These are phyloP conservation scores for Andrena minutula DNA, from an alignment of 2,888 invertebrate genomes.

Conservation along the genomic window DNA sequence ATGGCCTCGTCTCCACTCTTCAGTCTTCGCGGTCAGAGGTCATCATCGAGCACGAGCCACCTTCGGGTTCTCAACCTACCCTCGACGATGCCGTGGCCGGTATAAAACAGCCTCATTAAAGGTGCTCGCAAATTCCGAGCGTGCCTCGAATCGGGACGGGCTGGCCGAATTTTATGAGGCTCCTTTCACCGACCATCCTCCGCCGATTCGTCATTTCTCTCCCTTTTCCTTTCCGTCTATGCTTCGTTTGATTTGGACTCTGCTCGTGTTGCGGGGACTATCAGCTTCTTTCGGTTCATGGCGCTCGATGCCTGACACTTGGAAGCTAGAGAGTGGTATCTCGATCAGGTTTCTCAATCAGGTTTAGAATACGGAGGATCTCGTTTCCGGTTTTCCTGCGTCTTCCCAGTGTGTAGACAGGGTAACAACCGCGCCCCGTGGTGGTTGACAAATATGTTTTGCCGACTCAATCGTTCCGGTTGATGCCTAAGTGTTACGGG, in stretches of 20 bases:
- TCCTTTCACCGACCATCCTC: slow-evolving; percentile 14
- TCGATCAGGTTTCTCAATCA: too few relatives aligned
- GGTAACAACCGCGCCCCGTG: too few relatives aligned
- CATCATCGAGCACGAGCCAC: slow-evolving; percentile 84
- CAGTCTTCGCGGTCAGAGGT: slow-evolving; percentile 83
- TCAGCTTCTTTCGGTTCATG: too few relatives aligned
- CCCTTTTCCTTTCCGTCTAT: slow-evolving; percentile 24
- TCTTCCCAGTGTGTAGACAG: too few relatives aligned
- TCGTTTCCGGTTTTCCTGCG: too few relatives aligned
- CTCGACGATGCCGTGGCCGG: slow-evolving; percentile 52
- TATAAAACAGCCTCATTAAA: slow-evolving; percentile 69
- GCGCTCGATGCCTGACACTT: too few relatives aligned
- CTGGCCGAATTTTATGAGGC: slow-evolving; percentile 37
- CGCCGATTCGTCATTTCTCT: slow-evolving; percentile 6
- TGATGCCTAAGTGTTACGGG: slow-evolving; percentile 73
- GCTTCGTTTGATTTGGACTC: not conserved
- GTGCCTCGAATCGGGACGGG: slow-evolving; percentile 52
- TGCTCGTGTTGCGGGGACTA: not conserved
- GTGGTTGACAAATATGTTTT: not conserved
- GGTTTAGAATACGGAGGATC: too few relatives aligned
- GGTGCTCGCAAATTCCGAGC: slow-evolving; percentile 58
- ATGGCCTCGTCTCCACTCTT: slow-evolving; percentile 80
- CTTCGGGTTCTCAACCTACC: slow-evolving; percentile 81
- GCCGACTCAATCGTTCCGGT: not conserved
- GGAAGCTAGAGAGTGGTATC: too few relatives aligned